A percentile compares a stretch with the other conserved stretches of the same genome.
phyloP scores from a whole-genome alignment of 2,113 vertebrate genomes.

The Cisticola juncidis region DNA sequence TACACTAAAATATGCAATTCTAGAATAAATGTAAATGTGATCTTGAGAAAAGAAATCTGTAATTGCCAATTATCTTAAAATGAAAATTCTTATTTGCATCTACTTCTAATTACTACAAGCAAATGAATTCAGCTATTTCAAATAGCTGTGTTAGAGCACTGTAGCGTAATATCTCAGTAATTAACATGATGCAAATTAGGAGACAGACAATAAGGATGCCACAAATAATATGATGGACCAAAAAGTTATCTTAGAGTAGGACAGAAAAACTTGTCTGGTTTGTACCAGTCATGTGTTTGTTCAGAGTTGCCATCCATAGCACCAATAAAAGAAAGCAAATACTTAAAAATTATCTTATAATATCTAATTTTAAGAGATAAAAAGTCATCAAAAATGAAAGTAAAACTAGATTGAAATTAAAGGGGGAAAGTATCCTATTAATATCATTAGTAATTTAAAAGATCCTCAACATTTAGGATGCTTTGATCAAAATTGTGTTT shows the following conservation, averaged over 20 bases:
- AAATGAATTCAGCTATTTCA: constrained; percentile 27
- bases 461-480: not conserved
- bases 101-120: constrained; percentile 21
- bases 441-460: not conserved
- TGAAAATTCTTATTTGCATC: constrained; percentile 14
- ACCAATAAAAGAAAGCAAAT: not conserved
- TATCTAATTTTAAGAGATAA: not conserved
- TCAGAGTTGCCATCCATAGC: not conserved
- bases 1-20: not conserved
- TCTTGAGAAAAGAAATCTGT: not conserved
- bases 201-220: not conserved
- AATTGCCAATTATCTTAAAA: not conserved
- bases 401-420: not conserved
- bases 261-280: not conserved
- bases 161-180: not conserved
- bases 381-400: not conserved
- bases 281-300: not conserved
- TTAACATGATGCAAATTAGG: constrained; percentile 3
- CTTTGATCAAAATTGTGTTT: not conserved
- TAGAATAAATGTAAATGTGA: not conserved
- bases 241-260: not conserved
- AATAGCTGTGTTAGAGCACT: not conserved
- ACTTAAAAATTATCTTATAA: not conserved
- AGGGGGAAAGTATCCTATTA: not conserved
- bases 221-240: not conserved